Evolutionary conservation across 2,888 invertebrate species (phyloP), one percentile per base, ranked within the genome.

Genomic region (Autographa pulchrina): DNA sequence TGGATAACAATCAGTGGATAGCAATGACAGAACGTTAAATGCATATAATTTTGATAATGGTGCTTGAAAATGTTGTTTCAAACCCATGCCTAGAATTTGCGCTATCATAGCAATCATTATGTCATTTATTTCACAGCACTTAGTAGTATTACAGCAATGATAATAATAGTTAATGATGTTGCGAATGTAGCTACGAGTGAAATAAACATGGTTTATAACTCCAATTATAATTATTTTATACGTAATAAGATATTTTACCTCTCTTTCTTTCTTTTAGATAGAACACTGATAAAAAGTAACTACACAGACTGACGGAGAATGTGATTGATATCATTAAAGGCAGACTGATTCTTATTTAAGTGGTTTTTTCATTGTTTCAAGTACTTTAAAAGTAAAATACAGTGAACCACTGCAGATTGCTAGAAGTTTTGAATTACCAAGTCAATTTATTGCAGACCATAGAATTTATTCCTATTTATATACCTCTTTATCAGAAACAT

Each of bases 81-180:
- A 52, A 58, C 66, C 63, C 16, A 48, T 60, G 48, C 9, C 62
- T 75, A 35, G 64, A 77, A 68, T 61, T 35, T 67, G 60, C 52
- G 25, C 25, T n/a, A 58, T 25, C 64, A 71, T 63, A 75, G 65
- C 71, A 68, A 71, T 41, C 32, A 74, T 81, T 80, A 80, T 65
- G 60, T 64, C 58, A 80, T 72, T 77, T 68, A 78, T 62, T 60
- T 20, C 38, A 63, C 54, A 14, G 56, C 62, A 25, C 63, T 67
- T 68, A 41, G 65, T 59, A 63, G 69, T 73, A 78, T 70, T 76
- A 78, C 70, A 56, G 70, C 73, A 72, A 25, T 65, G 70, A 56
- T 81, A 78, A 78, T 81, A 62, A 72, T 63, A 67, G 60, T 38
- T 76, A 78, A 81, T 78, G 76, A 68, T 58, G 67, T 62, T 77